Evolutionary conservation across 2,797 vertebrate genomes (phyloP).

Genomic region (Oceanodroma leucorhoa): DNA sequence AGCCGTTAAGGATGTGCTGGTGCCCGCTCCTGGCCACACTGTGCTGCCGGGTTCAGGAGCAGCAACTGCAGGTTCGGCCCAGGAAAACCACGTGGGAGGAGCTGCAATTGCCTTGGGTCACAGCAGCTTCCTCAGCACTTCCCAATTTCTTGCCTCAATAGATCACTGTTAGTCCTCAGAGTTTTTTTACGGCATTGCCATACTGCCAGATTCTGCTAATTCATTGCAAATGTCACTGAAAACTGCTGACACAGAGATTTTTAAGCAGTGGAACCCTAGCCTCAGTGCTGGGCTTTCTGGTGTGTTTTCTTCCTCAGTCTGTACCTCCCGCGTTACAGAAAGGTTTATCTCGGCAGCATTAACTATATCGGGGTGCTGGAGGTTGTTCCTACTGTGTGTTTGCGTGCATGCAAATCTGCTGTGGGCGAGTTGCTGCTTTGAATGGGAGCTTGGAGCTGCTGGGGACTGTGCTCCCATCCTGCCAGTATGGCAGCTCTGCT

Average conservation of each 20-base stretch:
- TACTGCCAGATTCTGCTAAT: not conserved
- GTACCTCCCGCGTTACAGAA: not conserved
- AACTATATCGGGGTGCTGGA: fast-evolving
- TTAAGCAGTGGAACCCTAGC: not conserved
- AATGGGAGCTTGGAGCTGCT: not conserved
- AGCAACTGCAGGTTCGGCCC: not conserved
- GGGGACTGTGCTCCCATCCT: not conserved
- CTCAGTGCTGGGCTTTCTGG: not conserved
- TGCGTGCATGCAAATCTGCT: not conserved
- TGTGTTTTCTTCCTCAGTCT: not conserved
- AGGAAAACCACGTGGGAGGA: not conserved
- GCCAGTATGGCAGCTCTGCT: not conserved
- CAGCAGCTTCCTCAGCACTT: not conserved
- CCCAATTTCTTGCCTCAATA: conserved; percentile 1
- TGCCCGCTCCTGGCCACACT: not conserved
- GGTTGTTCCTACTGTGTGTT: not conserved
- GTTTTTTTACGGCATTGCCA: not conserved
- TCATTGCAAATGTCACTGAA: not conserved
- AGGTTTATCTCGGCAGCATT: not conserved
- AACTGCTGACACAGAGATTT: not conserved
- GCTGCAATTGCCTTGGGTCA: not conserved
- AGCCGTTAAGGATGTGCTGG: not conserved
- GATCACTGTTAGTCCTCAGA: not conserved
- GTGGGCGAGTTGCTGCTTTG: fast-evolving
- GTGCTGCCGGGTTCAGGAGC: not conserved